Percentiles rank a stretch among this genome's conserved stretches.
These are phyloP conservation scores for Vulpes ferrilata DNA, from an alignment of 2,113 vertebrate species.

Conservation along the genomic window DNA sequence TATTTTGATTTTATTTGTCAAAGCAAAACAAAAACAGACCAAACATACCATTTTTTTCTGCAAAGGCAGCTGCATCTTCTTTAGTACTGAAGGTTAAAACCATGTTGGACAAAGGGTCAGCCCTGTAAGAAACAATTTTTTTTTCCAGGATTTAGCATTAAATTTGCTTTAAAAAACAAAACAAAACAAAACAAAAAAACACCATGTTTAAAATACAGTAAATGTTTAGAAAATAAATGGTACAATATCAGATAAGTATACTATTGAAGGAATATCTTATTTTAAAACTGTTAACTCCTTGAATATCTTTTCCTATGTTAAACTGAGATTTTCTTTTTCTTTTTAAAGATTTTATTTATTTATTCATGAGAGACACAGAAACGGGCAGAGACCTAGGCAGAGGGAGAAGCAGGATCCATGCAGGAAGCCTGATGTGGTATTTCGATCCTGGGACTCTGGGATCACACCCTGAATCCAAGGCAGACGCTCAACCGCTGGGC, in stretches of 20 bases:
- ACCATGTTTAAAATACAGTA: background rate
- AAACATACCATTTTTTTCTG: conserved; percentile 96
- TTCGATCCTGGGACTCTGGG: too few species aligned
- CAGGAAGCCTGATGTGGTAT: too few species aligned
- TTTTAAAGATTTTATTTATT: too few species aligned
- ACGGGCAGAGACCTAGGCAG: too few species aligned
- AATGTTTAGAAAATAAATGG: conserved; percentile 24
- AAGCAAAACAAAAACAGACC: background rate
- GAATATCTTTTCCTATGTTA: conserved; percentile 14
- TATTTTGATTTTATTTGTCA: conserved; percentile 21
- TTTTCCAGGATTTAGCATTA: conserved; percentile 58
- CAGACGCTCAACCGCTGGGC: too few species aligned
- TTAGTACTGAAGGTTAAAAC: conserved; percentile 93
- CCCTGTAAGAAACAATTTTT: conserved; percentile 88
- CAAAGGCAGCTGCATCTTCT: conserved; percentile 96
- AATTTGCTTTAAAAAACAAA: too few species aligned
- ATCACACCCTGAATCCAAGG: too few species aligned
- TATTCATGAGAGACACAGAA: too few species aligned
- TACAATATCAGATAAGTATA: background rate
- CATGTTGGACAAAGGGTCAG: conserved; percentile 97
- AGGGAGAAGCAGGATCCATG: too few species aligned
- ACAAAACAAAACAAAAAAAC: too few species aligned
- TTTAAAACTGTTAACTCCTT: conserved; percentile 1
- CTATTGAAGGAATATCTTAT: conserved; percentile 14
- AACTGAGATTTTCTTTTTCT: background rate